These are phyloP conservation scores for Falco peregrinus DNA, from an alignment of 2,797 vertebrate species.

Conservation along the genomic window DNA sequence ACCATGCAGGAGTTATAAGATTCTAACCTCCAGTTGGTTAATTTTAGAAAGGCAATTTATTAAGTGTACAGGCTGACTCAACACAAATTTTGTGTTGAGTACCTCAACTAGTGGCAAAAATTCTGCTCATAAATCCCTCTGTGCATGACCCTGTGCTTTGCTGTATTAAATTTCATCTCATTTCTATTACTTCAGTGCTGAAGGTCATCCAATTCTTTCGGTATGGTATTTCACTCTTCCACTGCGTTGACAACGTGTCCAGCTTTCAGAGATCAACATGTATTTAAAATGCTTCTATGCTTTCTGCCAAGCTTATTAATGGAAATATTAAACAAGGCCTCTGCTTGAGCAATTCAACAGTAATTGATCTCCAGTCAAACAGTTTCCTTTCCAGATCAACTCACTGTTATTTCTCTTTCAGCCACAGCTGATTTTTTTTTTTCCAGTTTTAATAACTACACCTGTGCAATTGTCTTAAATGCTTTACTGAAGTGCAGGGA, in stretches of 20 bases:
- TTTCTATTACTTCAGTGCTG: background rate
- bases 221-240: background rate
- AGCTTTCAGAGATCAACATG: background rate
- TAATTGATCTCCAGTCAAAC: background rate
- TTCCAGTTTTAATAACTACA: background rate
- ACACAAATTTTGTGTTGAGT: background rate
- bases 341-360: background rate
- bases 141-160: background rate
- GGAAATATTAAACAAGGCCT: background rate
- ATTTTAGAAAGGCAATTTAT: background rate
- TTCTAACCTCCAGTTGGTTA: accelerated
- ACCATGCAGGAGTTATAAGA: background rate
- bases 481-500: background rate
- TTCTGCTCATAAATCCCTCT: background rate
- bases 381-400: background rate
- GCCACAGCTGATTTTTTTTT: background rate
- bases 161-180: background rate
- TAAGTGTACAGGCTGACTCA: background rate
- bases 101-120: background rate
- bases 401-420: background rate
- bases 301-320: background rate
- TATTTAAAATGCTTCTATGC: background rate
- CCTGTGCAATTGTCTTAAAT: background rate
- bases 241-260: background rate
- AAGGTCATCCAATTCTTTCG: background rate